Percentiles rank a stretch among this genome's conserved stretches.
phyloP scores from a whole-genome alignment of 1,140 invertebrate genomes.

The Galleria mellonella region DNA sequence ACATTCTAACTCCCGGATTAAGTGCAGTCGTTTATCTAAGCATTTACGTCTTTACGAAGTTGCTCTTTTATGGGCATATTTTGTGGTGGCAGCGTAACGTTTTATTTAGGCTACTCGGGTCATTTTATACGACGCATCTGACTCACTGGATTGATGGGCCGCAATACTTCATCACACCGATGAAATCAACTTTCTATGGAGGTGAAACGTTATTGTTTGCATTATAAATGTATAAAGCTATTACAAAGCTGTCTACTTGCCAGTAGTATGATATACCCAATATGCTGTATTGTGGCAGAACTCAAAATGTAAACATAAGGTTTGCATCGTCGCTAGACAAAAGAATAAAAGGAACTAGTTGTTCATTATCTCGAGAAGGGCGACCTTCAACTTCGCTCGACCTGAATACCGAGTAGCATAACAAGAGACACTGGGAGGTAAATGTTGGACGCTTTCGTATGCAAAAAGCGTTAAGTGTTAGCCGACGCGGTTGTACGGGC shows the following conservation, averaged over 20 bases:
- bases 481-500: constrained; percentile 67
- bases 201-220: constrained; percentile 7
- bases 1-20: constrained; percentile 62
- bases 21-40: constrained; percentile 53
- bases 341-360: constrained; percentile 36
- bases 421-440: constrained; percentile 59
- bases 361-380: constrained; percentile 52
- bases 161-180: constrained; percentile 12
- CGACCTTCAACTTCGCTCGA: constrained; percentile 55
- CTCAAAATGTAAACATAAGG: background rate
- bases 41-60: constrained; percentile 40
- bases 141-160: constrained; percentile 13
- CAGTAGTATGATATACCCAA: background rate
- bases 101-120: constrained; percentile 30
- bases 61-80: constrained; percentile 40
- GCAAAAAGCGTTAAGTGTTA: constrained; percentile 73
- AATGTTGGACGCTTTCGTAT: constrained; percentile 63
- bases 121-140: constrained; percentile 16
- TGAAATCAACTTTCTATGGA: constrained; percentile 17
- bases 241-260: background rate
- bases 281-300: background rate
- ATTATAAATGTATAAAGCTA: constrained; percentile 5
- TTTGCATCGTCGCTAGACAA: background rate
- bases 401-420: constrained; percentile 59
- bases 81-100: constrained; percentile 19